Percentiles rank a stretch among this genome's conserved stretches.
These are phyloP conservation scores for Deilephila elpenor DNA, from an alignment of 2,888 invertebrate species.

Conservation along the genomic window DNA sequence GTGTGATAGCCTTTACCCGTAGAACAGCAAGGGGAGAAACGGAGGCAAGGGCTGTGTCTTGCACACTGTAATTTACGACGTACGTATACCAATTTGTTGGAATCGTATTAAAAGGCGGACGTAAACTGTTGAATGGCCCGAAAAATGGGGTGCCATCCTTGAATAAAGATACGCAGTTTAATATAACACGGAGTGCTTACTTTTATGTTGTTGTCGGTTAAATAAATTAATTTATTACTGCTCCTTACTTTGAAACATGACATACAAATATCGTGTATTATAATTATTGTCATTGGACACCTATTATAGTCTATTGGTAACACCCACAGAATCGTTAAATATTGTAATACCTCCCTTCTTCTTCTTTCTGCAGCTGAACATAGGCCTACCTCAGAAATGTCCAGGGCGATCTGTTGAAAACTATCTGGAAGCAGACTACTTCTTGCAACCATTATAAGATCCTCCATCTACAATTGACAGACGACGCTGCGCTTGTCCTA, in stretches of 20 bases:
- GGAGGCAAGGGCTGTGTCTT: conserved; percentile 65
- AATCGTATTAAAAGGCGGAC: conserved; percentile 77
- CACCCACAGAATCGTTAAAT: too few relatives aligned
- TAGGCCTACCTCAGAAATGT: too few relatives aligned
- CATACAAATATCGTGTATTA: background rate
- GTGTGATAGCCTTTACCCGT: conserved; percentile 35
- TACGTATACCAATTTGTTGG: conserved; percentile 75
- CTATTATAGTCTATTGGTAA: too few relatives aligned
- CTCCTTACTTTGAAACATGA: background rate
- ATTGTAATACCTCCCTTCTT: too few relatives aligned
- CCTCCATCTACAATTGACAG: too few relatives aligned
- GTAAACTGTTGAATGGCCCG: conserved; percentile 80
- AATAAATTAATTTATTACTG: background rate
- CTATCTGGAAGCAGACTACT: too few relatives aligned
- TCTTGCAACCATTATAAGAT: too few relatives aligned
- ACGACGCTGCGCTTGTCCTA: too few relatives aligned
- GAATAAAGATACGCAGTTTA: conserved; percentile 39
- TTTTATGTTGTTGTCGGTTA: background rate
- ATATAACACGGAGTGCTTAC: conserved; percentile 3
- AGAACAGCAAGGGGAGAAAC: conserved; percentile 9
- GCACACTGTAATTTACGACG: conserved; percentile 75
- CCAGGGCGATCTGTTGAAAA: too few relatives aligned
- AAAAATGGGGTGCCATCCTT: conserved; percentile 69
- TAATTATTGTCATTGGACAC: too few relatives aligned
- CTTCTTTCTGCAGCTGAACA: too few relatives aligned